phyloP scores from a whole-genome alignment of 2,113 vertebrate genomes.

The Catagonus wagneri region DNA sequence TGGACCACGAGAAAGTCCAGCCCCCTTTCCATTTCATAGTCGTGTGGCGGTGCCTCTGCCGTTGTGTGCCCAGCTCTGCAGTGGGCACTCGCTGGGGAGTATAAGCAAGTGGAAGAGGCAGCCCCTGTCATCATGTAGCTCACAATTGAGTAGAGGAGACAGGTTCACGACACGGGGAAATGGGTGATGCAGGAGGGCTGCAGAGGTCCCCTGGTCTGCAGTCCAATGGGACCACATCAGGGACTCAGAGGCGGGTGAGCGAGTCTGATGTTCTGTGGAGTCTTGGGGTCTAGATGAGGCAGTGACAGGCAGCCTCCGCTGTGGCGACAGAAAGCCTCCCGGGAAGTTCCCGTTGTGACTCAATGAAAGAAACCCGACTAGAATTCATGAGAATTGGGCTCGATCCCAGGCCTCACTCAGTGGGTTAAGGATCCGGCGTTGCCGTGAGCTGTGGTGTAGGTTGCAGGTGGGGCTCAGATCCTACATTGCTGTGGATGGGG shows the following conservation, averaged over 20 bases:
- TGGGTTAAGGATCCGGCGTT: too few species aligned
- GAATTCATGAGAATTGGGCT: too few species aligned
- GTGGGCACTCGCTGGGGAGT: background rate
- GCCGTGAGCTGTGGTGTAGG: too few species aligned
- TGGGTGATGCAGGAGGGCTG: rapidly evolving
- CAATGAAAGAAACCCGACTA: too few species aligned
- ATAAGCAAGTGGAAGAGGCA: background rate
- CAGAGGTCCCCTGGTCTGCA: background rate
- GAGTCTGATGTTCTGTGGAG: background rate
- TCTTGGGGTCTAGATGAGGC: background rate
- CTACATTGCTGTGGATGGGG: too few species aligned
- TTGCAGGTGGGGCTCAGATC: too few species aligned
- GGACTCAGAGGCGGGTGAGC: background rate
- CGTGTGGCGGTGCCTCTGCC: background rate
- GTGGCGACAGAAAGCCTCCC: background rate
- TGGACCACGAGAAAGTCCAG: rapidly evolving
- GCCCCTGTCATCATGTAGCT: background rate
- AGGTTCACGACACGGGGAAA: background rate
- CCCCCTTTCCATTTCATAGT: background rate
- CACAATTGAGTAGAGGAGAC: background rate
- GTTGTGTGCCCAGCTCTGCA: background rate
- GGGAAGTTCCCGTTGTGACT: too few species aligned
- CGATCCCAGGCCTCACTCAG: too few species aligned
- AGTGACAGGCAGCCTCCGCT: too few species aligned
- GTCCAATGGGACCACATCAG: background rate